Evolutionary conservation across 2,113 vertebrate genomes (phyloP).

Genomic region (Athene cunicularia): DNA sequence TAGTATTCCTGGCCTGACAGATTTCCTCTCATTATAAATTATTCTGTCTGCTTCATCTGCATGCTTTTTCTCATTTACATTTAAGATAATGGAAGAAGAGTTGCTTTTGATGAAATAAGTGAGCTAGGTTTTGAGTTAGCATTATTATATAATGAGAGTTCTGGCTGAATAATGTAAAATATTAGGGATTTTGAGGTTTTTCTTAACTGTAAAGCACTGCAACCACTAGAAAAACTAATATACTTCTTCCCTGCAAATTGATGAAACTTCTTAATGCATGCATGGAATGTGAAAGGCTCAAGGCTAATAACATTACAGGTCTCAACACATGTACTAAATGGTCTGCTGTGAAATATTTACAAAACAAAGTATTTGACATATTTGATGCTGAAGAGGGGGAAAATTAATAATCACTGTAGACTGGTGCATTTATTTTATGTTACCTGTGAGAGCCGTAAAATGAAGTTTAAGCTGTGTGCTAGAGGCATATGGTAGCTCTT

Average conservation of each 20-base stretch:
- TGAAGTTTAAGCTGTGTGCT: not conserved
- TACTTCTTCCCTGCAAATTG: not conserved
- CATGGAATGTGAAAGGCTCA: not conserved
- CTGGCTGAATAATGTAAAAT: slow-evolving; percentile 14
- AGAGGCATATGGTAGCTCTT: not conserved
- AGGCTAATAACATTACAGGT: not conserved
- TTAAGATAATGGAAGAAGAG: slow-evolving; percentile 56
- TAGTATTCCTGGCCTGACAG: not conserved
- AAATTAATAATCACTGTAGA: not conserved
- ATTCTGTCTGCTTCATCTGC: slow-evolving; percentile 36
- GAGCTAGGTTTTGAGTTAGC: not conserved
- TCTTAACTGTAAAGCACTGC: not conserved
- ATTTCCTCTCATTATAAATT: slow-evolving; percentile 51
- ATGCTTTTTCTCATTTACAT: slow-evolving; percentile 60
- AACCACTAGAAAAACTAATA: not conserved
- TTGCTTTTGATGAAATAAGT: slow-evolving; percentile 38
- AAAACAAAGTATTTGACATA: not conserved
- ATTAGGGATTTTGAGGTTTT: not conserved
- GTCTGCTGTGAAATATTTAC: not conserved
- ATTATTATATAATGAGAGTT: slow-evolving; percentile 15
- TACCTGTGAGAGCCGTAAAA: slow-evolving; percentile 28
- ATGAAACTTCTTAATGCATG: not conserved
- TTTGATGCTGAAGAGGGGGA: not conserved
- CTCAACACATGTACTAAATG: not conserved
- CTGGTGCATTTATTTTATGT: slow-evolving; percentile 8